A percentile compares a stretch with the other conserved stretches of the same genome.
These are phyloP conservation scores for Ochropacha duplaris DNA, from an alignment of 2,888 invertebrate species.

Conservation along the genomic window DNA sequence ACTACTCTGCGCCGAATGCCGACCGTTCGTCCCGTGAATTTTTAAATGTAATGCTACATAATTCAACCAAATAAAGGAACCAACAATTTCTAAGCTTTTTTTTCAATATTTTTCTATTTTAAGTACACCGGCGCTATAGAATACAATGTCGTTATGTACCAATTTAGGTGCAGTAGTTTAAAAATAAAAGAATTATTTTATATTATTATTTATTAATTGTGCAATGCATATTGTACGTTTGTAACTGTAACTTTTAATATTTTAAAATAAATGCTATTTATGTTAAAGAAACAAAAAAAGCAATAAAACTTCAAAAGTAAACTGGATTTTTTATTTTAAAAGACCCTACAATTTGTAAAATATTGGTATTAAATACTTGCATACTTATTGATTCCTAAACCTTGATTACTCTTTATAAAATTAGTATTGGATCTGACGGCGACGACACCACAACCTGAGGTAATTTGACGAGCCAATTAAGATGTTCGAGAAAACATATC, in stretches of 20 bases:
- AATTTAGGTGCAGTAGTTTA: constrained; percentile 69
- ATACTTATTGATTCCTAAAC: no score
- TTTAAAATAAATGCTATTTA: constrained; percentile 83
- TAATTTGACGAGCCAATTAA: no score
- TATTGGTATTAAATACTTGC: no score
- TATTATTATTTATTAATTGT: constrained; percentile 80
- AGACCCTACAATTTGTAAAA: not conserved
- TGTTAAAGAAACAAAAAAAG: constrained; percentile 81
- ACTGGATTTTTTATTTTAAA: constrained; percentile 55
- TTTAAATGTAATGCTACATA: constrained; percentile 67
- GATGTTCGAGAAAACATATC: no score
- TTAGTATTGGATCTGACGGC: no score
- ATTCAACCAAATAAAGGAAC: constrained; percentile 76
- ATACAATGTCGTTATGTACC: constrained; percentile 58
- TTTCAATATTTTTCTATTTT: constrained; percentile 75
- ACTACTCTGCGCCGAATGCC: constrained; percentile 58
- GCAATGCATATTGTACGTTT: constrained; percentile 79
- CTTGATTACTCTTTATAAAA: no score
- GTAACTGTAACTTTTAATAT: constrained; percentile 80
- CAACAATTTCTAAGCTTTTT: constrained; percentile 72
- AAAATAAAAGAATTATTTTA: constrained; percentile 75
- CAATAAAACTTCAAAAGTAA: constrained; percentile 79
- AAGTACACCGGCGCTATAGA: constrained; percentile 67
- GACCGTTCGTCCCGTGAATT: constrained; percentile 69
- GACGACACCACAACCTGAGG: no score